phyloP scores from a whole-genome alignment of 2,797 vertebrate species.

The Microchirus variegatus region DNA sequence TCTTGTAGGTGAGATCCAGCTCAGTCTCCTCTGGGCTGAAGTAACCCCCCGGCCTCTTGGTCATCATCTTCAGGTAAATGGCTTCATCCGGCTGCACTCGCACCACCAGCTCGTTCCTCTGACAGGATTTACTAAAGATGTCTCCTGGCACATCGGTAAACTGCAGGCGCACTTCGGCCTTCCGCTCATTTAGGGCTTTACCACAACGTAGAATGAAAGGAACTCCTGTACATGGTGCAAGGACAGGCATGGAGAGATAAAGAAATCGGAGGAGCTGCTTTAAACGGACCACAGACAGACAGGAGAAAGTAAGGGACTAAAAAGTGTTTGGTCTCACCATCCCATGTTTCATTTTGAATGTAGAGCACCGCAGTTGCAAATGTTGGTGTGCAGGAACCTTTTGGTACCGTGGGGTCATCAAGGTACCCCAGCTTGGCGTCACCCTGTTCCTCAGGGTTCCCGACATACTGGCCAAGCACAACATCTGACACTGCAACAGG shows the following conservation, averaged over 20 bases:
- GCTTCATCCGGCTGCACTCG: slow-evolving; percentile 89
- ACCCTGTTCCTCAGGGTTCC: slow-evolving; percentile 82
- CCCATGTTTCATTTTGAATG: slow-evolving; percentile 91
- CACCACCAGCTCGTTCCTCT: slow-evolving; percentile 89
- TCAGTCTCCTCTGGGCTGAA: slow-evolving; percentile 89
- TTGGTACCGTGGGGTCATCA: slow-evolving; percentile 88
- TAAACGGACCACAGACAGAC: background rate
- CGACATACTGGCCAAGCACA: slow-evolving; percentile 93
- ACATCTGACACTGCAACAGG: slow-evolving; percentile 80
- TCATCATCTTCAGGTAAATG: slow-evolving; percentile 91
- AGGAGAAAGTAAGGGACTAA: background rate
- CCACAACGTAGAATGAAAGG: slow-evolving; percentile 91
- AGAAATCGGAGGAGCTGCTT: background rate
- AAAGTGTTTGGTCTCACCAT: slow-evolving; percentile 78
- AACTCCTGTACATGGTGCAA: slow-evolving; percentile 78
- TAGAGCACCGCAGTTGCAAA: slow-evolving; percentile 89
- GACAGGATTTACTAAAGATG: slow-evolving; percentile 83
- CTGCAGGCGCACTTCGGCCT: slow-evolving; percentile 90
- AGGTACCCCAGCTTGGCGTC: slow-evolving; percentile 84
- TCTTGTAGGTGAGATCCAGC: slow-evolving; percentile 92
- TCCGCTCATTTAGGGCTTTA: slow-evolving; percentile 91
- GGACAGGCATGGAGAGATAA: too few species aligned
- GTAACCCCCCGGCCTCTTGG: slow-evolving; percentile 87
- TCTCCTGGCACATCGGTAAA: slow-evolving; percentile 87
- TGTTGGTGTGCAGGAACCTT: slow-evolving; percentile 87